Conservation (phyloP, 2,888 invertebrate species). For the Ophion slaviceki region DNA sequence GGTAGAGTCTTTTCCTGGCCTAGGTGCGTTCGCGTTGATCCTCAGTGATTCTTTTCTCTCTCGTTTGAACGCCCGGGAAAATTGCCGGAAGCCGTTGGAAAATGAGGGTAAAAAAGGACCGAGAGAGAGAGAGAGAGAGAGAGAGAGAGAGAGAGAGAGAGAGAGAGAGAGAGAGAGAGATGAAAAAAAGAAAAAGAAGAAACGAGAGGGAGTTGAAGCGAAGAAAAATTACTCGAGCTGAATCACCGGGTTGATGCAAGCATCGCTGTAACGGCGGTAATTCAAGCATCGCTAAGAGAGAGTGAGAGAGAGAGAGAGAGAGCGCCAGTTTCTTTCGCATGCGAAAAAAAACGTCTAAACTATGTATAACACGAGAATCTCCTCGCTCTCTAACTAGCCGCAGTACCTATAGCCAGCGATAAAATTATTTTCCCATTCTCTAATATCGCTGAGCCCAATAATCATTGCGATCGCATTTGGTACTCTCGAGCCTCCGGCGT, state of each 20-base stretch:
- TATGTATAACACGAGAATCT: constrained; percentile 24
- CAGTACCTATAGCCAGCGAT: constrained; percentile 9
- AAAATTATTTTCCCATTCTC: constrained; percentile 31
- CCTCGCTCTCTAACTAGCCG: constrained; percentile 14
- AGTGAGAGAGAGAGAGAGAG: not conserved
- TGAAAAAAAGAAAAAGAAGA: not conserved
- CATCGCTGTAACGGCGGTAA: constrained; percentile 20
- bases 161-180: constrained; percentile 19
- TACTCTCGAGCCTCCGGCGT: constrained; percentile 11
- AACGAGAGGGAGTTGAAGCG: constrained; percentile 1
- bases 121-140: not conserved
- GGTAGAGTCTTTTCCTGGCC: constrained; percentile 27
- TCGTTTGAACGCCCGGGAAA: constrained; percentile 43
- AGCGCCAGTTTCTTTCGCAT: constrained; percentile 24
- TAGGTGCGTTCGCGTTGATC: constrained; percentile 27
- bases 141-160: not conserved
- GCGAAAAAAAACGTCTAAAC: constrained; percentile 21
- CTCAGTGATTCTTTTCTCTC: constrained; percentile 45
- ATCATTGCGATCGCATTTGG: constrained; percentile 32
- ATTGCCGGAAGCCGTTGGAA: constrained; percentile 66
- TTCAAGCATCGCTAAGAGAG: too few relatives aligned
- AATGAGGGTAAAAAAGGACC: constrained; percentile 22
- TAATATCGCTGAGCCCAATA: constrained; percentile 37
- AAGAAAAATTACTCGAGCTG: constrained; percentile 59
- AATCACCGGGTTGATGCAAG: constrained; percentile 59